Conservation (phyloP, 2,113 vertebrate species). For the Willisornis vidua region DNA sequence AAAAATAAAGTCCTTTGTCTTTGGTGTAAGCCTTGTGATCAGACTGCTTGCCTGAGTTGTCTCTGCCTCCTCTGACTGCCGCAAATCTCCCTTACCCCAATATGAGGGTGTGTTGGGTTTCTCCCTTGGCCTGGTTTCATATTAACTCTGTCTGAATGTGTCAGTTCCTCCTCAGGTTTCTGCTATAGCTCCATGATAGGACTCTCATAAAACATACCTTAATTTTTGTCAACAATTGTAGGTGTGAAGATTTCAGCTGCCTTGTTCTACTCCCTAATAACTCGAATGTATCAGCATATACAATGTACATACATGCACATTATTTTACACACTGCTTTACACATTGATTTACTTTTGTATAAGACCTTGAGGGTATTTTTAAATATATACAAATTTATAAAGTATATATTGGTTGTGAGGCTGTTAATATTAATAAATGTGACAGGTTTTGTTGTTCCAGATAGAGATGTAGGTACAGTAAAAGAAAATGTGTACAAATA, state of each 20-base stretch:
- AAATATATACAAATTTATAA: not conserved
- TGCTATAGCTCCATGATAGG: not conserved
- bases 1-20: no score
- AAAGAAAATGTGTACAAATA: constrained; percentile 32
- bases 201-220: not conserved
- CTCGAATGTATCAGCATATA: not conserved
- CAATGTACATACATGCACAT: not conserved
- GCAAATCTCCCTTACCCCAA: no score
- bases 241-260: not conserved
- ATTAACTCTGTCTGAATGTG: not conserved
- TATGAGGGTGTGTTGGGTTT: not conserved
- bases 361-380: not conserved
- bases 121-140: fast-evolving
- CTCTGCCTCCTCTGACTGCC: no score
- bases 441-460: not conserved
- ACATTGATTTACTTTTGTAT: not conserved
- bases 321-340: not conserved
- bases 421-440: constrained; percentile 17
- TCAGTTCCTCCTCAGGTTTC: not conserved
- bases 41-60: no score
- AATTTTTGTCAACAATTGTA: not conserved
- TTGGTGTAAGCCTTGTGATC: no score
- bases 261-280: not conserved
- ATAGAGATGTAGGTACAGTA: not conserved
- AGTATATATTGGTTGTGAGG: not conserved